phyloP scores from a whole-genome alignment of 2,113 vertebrate species.

The Ammodytes marinus region DNA sequence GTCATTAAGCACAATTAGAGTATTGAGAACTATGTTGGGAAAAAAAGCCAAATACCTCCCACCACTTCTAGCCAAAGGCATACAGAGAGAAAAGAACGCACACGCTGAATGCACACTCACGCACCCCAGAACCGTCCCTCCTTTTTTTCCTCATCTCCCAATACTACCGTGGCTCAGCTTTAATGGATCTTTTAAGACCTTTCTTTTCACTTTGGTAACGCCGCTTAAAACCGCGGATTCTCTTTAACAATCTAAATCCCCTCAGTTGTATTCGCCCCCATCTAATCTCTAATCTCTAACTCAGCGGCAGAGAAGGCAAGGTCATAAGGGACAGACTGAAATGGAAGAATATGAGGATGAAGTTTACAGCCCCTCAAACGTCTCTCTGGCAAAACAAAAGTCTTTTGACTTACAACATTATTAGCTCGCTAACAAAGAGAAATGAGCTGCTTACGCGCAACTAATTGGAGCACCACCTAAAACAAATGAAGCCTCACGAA shows the following conservation, averaged over 20 bases:
- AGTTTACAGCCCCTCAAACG: constrained; percentile 10
- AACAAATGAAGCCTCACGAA: constrained; percentile 58
- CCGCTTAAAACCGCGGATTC: constrained; percentile 57
- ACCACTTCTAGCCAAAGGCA: constrained; percentile 54
- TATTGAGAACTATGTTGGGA: constrained; percentile 63
- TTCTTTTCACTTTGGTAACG: constrained; percentile 44
- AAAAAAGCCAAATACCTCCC: constrained; percentile 63
- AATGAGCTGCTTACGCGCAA: constrained; percentile 63
- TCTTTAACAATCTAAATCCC: constrained; percentile 64
- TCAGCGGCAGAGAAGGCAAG: constrained; percentile 56
- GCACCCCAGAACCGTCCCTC: constrained; percentile 15
- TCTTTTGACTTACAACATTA: constrained; percentile 48
- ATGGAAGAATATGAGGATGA: constrained; percentile 22
- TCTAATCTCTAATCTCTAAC: constrained; percentile 60
- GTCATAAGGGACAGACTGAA: constrained; percentile 44
- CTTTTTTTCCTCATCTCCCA: constrained; percentile 40
- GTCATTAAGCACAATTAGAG: constrained; percentile 72
- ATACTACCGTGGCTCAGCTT: constrained; percentile 39
- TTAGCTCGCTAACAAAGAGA: constrained; percentile 68
- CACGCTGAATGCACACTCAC: neutral
- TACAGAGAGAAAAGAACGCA: constrained; percentile 23
- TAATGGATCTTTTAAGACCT: constrained; percentile 70
- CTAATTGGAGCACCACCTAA: constrained; percentile 71
- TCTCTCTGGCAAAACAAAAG: constrained; percentile 36
- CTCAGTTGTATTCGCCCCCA: constrained; percentile 45